Percentiles rank a stretch among this genome's conserved stretches.
Evolutionary conservation across 1,140 invertebrate genomes (phyloP).

Genomic region (Ganaspis sp.): DNA sequence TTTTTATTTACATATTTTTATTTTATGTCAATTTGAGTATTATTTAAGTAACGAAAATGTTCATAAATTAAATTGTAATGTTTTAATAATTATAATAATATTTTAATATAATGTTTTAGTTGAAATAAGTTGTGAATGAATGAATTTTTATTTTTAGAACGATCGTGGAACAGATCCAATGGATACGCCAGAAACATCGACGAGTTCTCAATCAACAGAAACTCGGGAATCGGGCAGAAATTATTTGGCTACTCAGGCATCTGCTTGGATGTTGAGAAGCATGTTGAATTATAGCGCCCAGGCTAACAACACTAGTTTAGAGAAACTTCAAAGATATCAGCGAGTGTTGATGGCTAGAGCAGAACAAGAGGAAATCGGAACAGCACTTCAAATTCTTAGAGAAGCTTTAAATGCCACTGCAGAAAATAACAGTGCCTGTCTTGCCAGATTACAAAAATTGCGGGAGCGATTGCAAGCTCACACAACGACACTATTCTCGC

Average conservation of each 20-base stretch:
- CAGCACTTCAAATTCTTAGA: slow-evolving; percentile 46
- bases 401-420: slow-evolving; percentile 50
- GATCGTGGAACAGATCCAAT: slow-evolving; percentile 81
- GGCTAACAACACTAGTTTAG: slow-evolving; percentile 52
- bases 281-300: slow-evolving; percentile 49
- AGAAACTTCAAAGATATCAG: slow-evolving; percentile 47
- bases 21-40: too few species aligned
- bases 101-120: too few species aligned
- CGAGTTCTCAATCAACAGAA: slow-evolving; percentile 26
- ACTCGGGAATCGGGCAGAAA: slow-evolving; percentile 32
- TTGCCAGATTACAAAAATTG: slow-evolving; percentile 51
- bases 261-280: slow-evolving; percentile 54
- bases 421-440: slow-evolving; percentile 51
- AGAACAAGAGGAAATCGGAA: slow-evolving; percentile 43
- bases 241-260: slow-evolving; percentile 39
- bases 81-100: too few species aligned
- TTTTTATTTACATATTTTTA: too few species aligned
- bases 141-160: slow-evolving; percentile 52
- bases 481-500: slow-evolving; percentile 40
- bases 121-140: not conserved
- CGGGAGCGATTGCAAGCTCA: slow-evolving; percentile 50
- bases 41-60: too few species aligned
- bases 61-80: too few species aligned
- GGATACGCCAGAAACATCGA: slow-evolving; percentile 71
- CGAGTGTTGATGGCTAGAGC: slow-evolving; percentile 45